A percentile compares a stretch with the other conserved stretches of the same genome.
Evolutionary conservation across 2,113 vertebrate genomes (phyloP).

Genomic region (Alectura lathami): DNA sequence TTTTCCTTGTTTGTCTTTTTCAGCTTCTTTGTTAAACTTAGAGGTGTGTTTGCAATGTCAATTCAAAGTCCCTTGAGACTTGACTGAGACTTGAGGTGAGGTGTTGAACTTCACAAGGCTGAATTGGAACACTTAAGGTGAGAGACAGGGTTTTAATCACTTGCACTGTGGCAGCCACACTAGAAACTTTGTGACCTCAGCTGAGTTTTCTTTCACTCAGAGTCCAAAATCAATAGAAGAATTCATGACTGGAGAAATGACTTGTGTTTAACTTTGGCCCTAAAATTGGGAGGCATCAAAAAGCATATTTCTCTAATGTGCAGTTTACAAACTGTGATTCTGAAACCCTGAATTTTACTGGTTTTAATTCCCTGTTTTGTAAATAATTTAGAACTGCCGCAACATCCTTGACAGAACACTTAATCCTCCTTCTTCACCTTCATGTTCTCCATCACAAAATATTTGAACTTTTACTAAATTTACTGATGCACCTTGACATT

Average conservation of each 20-base stretch:
- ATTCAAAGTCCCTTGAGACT: conserved; percentile 66
- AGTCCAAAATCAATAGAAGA: conserved; percentile 69
- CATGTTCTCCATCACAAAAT: neutral
- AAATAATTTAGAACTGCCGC: conserved; percentile 56
- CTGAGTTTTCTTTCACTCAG: conserved; percentile 61
- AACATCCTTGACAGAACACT: conserved; percentile 12
- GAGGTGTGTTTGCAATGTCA: conserved; percentile 74
- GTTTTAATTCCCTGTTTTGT: conserved; percentile 41
- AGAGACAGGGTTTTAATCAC: conserved; percentile 75
- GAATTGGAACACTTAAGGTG: conserved; percentile 69
- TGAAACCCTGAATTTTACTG: conserved; percentile 30
- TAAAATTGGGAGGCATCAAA: conserved; percentile 23
- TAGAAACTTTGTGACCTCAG: conserved; percentile 63
- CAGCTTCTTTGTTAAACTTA: conserved; percentile 69
- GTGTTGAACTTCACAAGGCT: conserved; percentile 71
- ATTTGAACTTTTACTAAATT: neutral
- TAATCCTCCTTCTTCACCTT: conserved; percentile 25
- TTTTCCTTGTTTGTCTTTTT: conserved; percentile 52
- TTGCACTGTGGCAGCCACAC: conserved; percentile 47
- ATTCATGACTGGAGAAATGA: conserved; percentile 56
- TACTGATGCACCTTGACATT: neutral
- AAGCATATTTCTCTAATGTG: conserved; percentile 20
- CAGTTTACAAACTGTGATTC: conserved; percentile 27
- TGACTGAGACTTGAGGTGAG: conserved; percentile 68
- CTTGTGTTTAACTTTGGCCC: conserved; percentile 53